Conservation (phyloP, 2,113 vertebrate species). For the Sander vitreus region DNA sequence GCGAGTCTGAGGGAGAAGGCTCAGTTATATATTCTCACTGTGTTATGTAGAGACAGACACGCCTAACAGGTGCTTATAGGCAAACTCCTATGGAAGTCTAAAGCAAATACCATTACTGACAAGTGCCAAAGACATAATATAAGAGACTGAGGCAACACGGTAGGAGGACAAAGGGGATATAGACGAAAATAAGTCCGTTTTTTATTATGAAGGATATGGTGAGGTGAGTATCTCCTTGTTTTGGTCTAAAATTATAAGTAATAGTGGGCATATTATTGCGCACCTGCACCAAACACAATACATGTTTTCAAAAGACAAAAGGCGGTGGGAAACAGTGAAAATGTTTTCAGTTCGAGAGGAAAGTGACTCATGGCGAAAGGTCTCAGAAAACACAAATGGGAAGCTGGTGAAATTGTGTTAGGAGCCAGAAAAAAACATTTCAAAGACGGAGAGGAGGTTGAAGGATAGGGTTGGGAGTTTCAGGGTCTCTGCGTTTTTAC, state of each 20-base stretch:
- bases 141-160: neutral
- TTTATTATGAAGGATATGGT: neutral
- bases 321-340: conserved; percentile 39
- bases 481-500: conserved; percentile 30
- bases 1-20: neutral
- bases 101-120: neutral
- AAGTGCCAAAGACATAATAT: neutral
- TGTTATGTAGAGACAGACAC: neutral
- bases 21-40: neutral
- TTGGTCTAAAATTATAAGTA: conserved; percentile 42
- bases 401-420: conserved; percentile 29
- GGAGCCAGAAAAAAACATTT: conserved; percentile 46
- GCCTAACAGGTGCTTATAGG: conserved; percentile 27
- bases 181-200: neutral
- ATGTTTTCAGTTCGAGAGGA: conserved; percentile 55
- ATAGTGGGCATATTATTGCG: conserved; percentile 16
- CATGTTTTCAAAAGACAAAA: conserved; percentile 47
- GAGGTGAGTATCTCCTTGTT: conserved; percentile 6
- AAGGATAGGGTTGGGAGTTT: neutral
- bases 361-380: conserved; percentile 66
- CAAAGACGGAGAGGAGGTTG: conserved; percentile 4
- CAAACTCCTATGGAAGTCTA: neutral
- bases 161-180: neutral
- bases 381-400: conserved; percentile 49
- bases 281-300: conserved; percentile 67